Evolutionary conservation across 2,888 invertebrate genomes (phyloP).

Genomic region (Lutraria lutraria): DNA sequence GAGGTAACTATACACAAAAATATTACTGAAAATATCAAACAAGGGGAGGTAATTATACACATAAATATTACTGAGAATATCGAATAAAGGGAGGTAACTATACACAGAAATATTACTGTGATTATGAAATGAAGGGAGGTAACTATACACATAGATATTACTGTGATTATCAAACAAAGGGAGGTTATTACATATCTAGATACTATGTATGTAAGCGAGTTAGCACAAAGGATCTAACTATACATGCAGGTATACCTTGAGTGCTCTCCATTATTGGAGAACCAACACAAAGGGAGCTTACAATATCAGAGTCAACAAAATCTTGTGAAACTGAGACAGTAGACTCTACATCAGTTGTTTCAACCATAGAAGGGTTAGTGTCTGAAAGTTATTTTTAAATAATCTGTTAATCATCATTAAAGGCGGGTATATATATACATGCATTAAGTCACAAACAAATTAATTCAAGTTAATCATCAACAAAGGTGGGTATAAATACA

Average conservation of each 20-base stretch:
- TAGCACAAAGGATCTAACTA: conserved; percentile 21
- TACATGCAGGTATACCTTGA: conserved; percentile 58
- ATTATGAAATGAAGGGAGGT: neutral
- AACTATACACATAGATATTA: neutral
- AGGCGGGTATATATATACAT: neutral
- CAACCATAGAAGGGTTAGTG: conserved; percentile 47
- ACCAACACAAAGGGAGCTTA: conserved; percentile 59
- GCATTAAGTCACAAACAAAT: neutral
- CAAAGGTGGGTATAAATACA: no score
- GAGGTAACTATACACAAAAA: no score
- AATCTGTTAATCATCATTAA: conserved; percentile 15
- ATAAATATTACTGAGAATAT: no score
- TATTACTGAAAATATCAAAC: no score
- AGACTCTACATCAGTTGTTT: conserved; percentile 36
- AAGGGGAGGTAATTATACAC: no score
- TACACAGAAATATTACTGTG: neutral
- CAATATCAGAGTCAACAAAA: conserved; percentile 49
- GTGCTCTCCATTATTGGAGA: conserved; percentile 70
- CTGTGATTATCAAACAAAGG: neutral
- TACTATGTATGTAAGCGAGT: neutral
- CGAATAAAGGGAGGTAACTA: no score
- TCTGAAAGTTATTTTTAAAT: conserved; percentile 9
- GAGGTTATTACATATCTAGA: neutral
- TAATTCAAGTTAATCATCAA: neutral
- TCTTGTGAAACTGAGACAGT: conserved; percentile 34